Evolutionary conservation across 2,113 vertebrate genomes (phyloP).

Genomic region (Gadus chalcogrammus): DNA sequence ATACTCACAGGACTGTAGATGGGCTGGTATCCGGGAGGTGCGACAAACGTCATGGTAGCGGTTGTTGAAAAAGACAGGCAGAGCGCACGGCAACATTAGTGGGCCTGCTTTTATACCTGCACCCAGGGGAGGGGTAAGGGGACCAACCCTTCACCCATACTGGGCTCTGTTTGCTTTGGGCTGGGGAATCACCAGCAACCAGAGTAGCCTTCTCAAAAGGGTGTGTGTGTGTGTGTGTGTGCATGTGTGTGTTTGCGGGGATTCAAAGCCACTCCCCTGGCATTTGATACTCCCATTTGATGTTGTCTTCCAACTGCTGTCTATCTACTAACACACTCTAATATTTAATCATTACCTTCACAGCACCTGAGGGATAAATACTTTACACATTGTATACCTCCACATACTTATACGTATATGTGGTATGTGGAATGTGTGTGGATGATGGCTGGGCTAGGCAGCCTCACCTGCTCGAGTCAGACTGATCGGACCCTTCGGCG

Average conservation of each 20-base stretch:
- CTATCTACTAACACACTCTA: too few species aligned
- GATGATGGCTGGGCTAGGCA: too few species aligned
- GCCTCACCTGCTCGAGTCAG: too few species aligned
- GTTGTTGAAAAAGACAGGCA: background rate
- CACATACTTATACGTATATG: too few species aligned
- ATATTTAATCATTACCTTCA: too few species aligned
- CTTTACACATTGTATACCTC: too few species aligned
- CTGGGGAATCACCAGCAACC: background rate
- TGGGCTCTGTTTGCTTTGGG: background rate
- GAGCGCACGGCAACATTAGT: background rate
- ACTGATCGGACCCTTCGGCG: too few species aligned
- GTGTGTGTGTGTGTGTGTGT: background rate
- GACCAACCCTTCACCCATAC: background rate
- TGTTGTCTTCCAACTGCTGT: too few species aligned
- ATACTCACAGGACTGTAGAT: conserved; percentile 79
- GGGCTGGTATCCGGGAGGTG: conserved; percentile 80
- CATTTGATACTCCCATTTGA: too few species aligned
- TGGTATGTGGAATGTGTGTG: too few species aligned
- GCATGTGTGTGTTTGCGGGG: background rate
- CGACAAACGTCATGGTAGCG: conserved; percentile 59
- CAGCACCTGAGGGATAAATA: too few species aligned
- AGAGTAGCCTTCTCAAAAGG: background rate
- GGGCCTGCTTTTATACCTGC: background rate
- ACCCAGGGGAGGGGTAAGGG: background rate
- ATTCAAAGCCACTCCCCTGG: background rate